phyloP scores from a whole-genome alignment of 37 sponge, comb jelly and placozoan genomes.

The Geodia barretti region DNA sequence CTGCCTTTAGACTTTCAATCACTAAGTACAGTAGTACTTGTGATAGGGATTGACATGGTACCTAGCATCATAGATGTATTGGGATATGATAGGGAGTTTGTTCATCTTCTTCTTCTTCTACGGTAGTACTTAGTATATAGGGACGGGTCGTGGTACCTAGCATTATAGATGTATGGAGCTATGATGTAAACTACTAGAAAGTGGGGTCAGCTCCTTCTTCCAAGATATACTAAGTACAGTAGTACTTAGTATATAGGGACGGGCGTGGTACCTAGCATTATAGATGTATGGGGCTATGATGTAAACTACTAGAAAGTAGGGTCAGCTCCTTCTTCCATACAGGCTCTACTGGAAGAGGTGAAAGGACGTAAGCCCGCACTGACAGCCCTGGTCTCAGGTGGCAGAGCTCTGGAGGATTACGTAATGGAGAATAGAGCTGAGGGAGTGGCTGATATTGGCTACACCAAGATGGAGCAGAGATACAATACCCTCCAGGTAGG shows the following conservation, averaged over 20 bases:
- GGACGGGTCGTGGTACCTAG: no score
- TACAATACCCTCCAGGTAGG: conserved; percentile 33
- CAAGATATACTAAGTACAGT: no score
- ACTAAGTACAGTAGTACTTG: no score
- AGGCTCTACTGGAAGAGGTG: conserved; percentile 46
- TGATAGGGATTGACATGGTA: no score
- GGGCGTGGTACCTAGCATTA: background rate
- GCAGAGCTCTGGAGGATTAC: conserved; percentile 26
- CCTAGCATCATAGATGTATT: background rate
- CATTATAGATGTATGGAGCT: no score
- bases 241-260: no score
- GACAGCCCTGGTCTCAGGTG: conserved; percentile 11
- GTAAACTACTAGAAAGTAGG: no score
- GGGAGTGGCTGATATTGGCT: conserved; percentile 27
- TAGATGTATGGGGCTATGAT: background rate
- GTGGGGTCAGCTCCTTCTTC: no score
- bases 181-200: no score
- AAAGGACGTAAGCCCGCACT: conserved; percentile 40
- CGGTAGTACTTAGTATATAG: no score
- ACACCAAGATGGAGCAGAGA: conserved; percentile 42
- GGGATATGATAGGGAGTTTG: background rate
- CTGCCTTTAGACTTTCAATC: no score
- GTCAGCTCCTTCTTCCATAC: background rate
- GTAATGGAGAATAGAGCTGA: background rate
- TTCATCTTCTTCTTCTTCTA: no score